These are phyloP conservation scores for Cheilosia urbana DNA, from an alignment of 2,888 invertebrate genomes.

Conservation along the genomic window DNA sequence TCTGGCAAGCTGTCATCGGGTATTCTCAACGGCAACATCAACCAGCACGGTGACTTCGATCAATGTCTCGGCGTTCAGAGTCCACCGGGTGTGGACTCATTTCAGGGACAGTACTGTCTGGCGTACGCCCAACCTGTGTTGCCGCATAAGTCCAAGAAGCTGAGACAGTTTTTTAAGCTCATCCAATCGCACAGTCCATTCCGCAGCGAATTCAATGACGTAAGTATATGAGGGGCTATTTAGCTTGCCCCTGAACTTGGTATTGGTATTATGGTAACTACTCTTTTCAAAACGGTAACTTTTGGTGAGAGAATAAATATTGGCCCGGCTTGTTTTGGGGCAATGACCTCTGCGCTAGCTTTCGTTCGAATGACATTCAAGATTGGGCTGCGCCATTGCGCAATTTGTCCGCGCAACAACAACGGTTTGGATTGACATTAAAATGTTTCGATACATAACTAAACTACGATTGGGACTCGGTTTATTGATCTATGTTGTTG, in stretches of 20 bases:
- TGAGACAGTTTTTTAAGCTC: conserved; percentile 84
- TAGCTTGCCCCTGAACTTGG: conserved; percentile 44
- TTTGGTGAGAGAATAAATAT: neutral
- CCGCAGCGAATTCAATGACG: conserved; percentile 87
- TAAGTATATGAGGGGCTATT: conserved; percentile 83
- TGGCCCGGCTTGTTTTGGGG: conserved; percentile 12
- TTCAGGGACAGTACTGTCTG: conserved; percentile 87
- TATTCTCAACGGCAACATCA: conserved; percentile 87
- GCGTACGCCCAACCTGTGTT: conserved; percentile 86
- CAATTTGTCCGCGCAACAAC: neutral
- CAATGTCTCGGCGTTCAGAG: conserved; percentile 81
- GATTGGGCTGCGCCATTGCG: neutral
- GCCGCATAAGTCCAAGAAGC: conserved; percentile 84
- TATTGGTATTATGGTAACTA: no score
- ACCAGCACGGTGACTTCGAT: conserved; percentile 87
- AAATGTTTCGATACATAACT: no score
- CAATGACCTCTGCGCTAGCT: conserved; percentile 37
- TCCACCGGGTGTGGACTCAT: conserved; percentile 41
- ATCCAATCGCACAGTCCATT: conserved; percentile 88
- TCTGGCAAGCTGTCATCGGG: conserved; percentile 88
- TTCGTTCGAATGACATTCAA: neutral
- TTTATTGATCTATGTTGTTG: no score
- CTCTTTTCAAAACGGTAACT: neutral
- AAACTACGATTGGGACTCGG: no score
- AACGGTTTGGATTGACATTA: neutral